Percentiles rank a stretch among this genome's conserved stretches.
Conservation (phyloP, 1,140 invertebrate species). For the Leptinotarsa undecemlineata region DNA sequence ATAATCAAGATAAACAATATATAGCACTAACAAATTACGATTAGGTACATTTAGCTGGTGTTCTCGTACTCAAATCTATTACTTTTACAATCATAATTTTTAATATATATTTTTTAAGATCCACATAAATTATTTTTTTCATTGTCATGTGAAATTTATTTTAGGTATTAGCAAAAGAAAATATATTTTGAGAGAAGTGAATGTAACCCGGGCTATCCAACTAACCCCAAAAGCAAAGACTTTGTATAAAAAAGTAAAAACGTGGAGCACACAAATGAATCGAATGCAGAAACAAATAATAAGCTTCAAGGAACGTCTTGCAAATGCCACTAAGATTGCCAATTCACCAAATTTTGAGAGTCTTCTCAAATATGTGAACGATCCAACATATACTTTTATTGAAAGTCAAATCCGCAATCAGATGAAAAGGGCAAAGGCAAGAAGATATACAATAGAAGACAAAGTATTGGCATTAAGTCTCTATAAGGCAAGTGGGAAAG, state of each 20-base stretch:
- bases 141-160: background rate
- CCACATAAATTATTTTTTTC: too few relatives aligned
- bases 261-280: background rate
- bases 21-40: background rate
- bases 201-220: background rate
- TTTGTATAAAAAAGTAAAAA: background rate
- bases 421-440: slow-evolving; percentile 21
- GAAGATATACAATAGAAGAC: slow-evolving; percentile 35
- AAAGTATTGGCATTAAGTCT: slow-evolving; percentile 33
- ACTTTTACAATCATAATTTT: background rate
- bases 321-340: background rate
- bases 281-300: background rate
- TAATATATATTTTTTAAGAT: slow-evolving; percentile 9
- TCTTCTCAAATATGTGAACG: slow-evolving; percentile 14
- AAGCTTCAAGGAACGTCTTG: background rate
- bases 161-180: background rate
- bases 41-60: too few relatives aligned
- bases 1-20: background rate
- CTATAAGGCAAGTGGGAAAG: slow-evolving; percentile 33
- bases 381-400: slow-evolving; percentile 27
- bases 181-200: background rate
- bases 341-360: background rate
- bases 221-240: background rate
- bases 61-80: background rate
- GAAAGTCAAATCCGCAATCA: slow-evolving; percentile 29